Evolutionary conservation across 2,888 invertebrate species (phyloP).

Genomic region (Loripinus fragilis): DNA sequence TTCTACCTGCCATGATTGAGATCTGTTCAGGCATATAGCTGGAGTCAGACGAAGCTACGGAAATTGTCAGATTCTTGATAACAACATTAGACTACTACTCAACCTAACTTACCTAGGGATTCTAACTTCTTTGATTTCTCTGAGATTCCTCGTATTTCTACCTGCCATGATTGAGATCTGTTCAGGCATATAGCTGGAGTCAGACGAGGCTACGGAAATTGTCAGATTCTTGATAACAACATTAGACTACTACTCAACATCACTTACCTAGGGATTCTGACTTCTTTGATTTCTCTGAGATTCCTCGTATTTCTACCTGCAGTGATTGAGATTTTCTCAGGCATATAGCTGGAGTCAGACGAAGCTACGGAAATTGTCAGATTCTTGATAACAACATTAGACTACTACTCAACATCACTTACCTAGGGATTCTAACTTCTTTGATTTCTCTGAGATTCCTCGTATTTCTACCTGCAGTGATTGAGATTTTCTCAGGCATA

Average conservation of each 20-base stretch:
- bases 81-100: conserved; percentile 80
- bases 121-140: conserved; percentile 80
- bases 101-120: too few species aligned
- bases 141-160: conserved; percentile 67
- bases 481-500: conserved; percentile 80
- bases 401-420: too few species aligned
- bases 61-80: conserved; percentile 78
- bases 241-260: too few species aligned
- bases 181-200: conserved; percentile 83
- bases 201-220: conserved; percentile 77
- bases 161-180: conserved; percentile 78
- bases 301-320: conserved; percentile 74
- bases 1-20: conserved; percentile 77
- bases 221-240: conserved; percentile 81
- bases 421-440: conserved; percentile 81
- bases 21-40: conserved; percentile 82
- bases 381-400: conserved; percentile 80
- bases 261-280: conserved; percentile 79
- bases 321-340: conserved; percentile 77
- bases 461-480: conserved; percentile 76
- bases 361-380: conserved; percentile 78
- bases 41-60: conserved; percentile 79
- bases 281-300: conserved; percentile 79
- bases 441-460: conserved; percentile 76
- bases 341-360: conserved; percentile 82